Base-by-base conservation (phyloP, 2,113 vertebrate species). In the Trichomycterus rosablanca region DNA sequence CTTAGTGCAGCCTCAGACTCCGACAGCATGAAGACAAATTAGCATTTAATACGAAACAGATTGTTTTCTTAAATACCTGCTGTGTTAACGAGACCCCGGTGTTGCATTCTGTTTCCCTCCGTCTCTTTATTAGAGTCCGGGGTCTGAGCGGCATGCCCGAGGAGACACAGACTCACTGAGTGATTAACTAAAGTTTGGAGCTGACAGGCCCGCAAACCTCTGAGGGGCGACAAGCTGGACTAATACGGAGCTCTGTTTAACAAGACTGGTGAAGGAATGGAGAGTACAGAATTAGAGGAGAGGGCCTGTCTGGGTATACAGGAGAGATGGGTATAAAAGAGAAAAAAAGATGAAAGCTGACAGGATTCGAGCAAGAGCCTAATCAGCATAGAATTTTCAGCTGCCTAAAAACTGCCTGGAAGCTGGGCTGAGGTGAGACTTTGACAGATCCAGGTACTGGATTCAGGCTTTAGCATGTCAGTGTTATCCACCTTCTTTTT, bases 31-130 rank as follows among this genome's bases (percentile, higher is more conserved):
- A 66, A 82, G 83, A 87, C 81, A 83, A 89, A 89, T 84, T 68
- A 84, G 82, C 76, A 77, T 83, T 83, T 83, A 76, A 80, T 85
- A 80, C 73, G 76, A 81, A 87, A 83, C 74, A 70, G 86, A 87
- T 81, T 75, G 74, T 87, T 88, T 86, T 82, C 78, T 86, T 86
- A 86, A 87, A 86, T 87, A 89, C 82, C 84, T 83, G 82, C 76
- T 79, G 80, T 82, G 73, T 76, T 86, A 87, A 88, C 76, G 82
- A 88, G 83, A 71, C 73, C 75, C 58, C 48, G 67, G 67, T 70
- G 45, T 20, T 72, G 46, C 57, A 28, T 66, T 63, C 63, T 51
- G 65, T 58, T 70, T 67, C 66, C 42, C 46, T 75, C 82, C 80
- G 82, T 79, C 85, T 84, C 78, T 78, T 78, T 78, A 83, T 85